Base-by-base conservation (phyloP, 2,797 vertebrate species). In the Anguilla obscura region DNA sequence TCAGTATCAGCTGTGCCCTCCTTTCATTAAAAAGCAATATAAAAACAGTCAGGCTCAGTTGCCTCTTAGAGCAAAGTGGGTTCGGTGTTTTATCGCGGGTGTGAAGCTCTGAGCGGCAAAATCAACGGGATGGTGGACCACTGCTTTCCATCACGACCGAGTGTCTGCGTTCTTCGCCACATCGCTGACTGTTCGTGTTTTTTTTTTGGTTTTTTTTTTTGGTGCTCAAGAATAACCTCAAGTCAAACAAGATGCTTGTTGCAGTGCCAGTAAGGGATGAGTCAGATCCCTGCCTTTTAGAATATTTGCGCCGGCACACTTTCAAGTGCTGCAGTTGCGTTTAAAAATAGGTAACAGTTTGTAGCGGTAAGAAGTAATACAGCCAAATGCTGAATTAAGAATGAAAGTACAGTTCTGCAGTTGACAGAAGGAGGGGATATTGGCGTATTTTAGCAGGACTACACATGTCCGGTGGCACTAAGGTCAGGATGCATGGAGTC, bases 21-120 rank as follows among this genome's bases (percentile, higher is more conserved):
- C 93, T 93, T 94, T 95, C 93, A 95, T 96, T 95, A 95, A 96
- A 94, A 88, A 94, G 93, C 94, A 94, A 95, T 96, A 95, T 96
- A 95, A 96, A 96, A 96, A 96, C 95, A 94, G 95, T 90, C 76
- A 91, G 89, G 95, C 93, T 96, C 95, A 95, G 94, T 94, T 91
- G 54, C 95, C 93, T 92, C 91, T 56, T 87, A 85, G 87, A 45
- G 91, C 91, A 91, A 93, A 92, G 91, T 90, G 93, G 92, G 94
- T 90, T 92, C 86, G 91, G 90, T 89, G 21, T 89, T 89, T 50
- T 91, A 92, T 93, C 92, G 92, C 90, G 89, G 90, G 90, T 92
- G 90, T 80, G 90, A 89, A 85, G 88, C 90, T 50, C 84, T 30
- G 90, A 79, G 85, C 18, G 1, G 84, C 79, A 90, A 89, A 87